Base-by-base conservation (phyloP, 2,797 vertebrate species). In the Kryptolebias ocellatus region DNA sequence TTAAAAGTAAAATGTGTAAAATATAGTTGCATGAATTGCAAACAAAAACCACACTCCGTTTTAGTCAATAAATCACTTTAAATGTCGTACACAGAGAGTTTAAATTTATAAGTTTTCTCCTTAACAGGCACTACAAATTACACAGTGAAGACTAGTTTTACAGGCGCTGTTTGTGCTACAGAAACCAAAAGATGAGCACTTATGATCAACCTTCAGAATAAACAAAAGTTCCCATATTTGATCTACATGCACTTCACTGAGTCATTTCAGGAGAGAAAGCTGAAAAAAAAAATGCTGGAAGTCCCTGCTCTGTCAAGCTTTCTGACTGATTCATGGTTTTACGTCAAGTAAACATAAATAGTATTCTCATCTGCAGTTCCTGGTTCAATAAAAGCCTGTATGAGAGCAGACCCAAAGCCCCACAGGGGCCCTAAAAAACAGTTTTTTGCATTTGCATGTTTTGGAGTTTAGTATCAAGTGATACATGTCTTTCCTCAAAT, bases 261-360 rank as follows among this genome's bases (percentile, higher is more conserved):
- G 51, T 86, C 71, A 84, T 84, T 85, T 80, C 69, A 24, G 64
- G 60, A 78, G 31, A 60, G 68, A 77, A 69, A 45, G 45, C 7
- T 65, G 60, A 81, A 69, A 76, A 63, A 63, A 34, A 78, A 64
- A 34, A 54, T 20, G 20, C 46, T 67, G 70, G 79, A 85, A 90
- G 68, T 83, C 80, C 83, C 85, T 73, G 61, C 72, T 1, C 5
- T 20, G 60, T 87, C 74, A 78, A 69, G 53, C 27, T 79, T 73
- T 81, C 62, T 73, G 76, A 87, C 68, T 37, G 47, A 51, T 16
- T 61, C 60, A 61, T 34, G 60, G 64, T 49, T 16, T 44, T 2
- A 31, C 67, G 64, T 34, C 68, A 52, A 69, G 60, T 56, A 67
- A 8, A 62, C 2, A 60, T 12, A 50, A 7, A 55, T 14, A 60